Percentiles rank a stretch among this genome's conserved stretches.
Evolutionary conservation across 1,140 invertebrate species (phyloP).

Genomic region (Cydia pomonella): DNA sequence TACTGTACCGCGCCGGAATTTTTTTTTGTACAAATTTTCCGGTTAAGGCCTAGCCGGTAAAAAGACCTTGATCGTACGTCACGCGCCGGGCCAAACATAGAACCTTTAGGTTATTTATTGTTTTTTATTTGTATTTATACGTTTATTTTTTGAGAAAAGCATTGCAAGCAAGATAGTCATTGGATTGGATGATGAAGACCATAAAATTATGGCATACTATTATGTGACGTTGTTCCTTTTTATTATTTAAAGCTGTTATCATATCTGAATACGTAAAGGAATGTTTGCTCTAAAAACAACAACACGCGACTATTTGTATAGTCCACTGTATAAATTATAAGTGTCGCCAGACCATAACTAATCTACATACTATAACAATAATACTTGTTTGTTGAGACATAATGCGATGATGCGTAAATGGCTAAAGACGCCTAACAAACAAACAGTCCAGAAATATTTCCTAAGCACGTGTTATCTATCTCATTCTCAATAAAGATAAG

Average conservation of each 20-base stretch:
- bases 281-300: not conserved
- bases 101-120: too few relatives aligned
- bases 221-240: not conserved
- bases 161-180: too few relatives aligned
- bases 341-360: slow-evolving; percentile 1
- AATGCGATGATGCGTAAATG: not conserved
- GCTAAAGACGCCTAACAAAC: not conserved
- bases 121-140: too few relatives aligned
- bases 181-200: too few relatives aligned
- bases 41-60: too few relatives aligned
- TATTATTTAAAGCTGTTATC: not conserved
- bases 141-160: too few relatives aligned
- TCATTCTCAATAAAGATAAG: not conserved
- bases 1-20: too few relatives aligned
- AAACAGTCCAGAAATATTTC: not conserved
- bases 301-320: slow-evolving; percentile 1
- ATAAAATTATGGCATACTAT: too few relatives aligned
- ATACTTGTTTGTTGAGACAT: not conserved
- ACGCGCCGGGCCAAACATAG: too few relatives aligned
- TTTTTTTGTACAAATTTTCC: too few relatives aligned
- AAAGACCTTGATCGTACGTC: too few relatives aligned
- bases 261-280: not conserved
- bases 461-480: not conserved
- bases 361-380: slow-evolving; percentile 15
- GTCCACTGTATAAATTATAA: not conserved